phyloP scores from a whole-genome alignment of 2,888 invertebrate species.

The Litoditis marina region DNA sequence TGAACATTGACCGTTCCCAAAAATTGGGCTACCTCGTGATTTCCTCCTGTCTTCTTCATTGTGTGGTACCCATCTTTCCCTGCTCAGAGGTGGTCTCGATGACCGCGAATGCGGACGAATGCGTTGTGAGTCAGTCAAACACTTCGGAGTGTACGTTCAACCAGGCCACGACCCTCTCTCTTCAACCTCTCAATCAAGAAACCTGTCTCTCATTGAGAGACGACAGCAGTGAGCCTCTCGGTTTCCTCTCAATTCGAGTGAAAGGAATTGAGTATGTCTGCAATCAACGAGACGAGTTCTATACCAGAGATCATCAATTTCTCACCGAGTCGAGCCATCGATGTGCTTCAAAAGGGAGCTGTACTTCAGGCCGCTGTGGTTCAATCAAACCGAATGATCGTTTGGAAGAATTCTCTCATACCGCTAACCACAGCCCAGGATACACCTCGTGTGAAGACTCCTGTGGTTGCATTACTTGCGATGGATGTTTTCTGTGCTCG shows the following conservation, averaged over 20 bases:
- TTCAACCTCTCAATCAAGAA: background rate
- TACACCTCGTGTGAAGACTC: conserved; percentile 10
- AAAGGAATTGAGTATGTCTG: background rate
- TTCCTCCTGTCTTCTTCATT: too few relatives aligned
- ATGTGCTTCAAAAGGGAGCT: conserved; percentile 10
- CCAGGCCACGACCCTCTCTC: background rate
- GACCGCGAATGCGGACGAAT: too few relatives aligned
- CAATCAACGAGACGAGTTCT: background rate
- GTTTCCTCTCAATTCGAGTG: background rate
- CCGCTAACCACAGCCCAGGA: conserved; percentile 10
- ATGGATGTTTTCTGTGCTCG: conserved; percentile 11
- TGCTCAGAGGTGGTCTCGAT: too few relatives aligned
- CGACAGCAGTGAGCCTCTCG: background rate
- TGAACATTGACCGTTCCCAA: too few relatives aligned
- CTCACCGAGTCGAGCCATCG: conserved; percentile 4
- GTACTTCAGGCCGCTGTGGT: conserved; percentile 3
- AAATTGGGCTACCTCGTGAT: too few relatives aligned
- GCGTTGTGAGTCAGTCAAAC: too few relatives aligned
- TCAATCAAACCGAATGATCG: background rate
- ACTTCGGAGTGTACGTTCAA: too few relatives aligned
- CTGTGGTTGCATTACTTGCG: conserved; percentile 13
- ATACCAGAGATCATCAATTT: conserved; percentile 5
- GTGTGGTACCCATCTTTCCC: too few relatives aligned
- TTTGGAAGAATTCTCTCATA: conserved; percentile 8
- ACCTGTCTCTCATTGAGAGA: background rate